Evolutionary conservation across 1,140 invertebrate genomes (phyloP).

Genomic region (Chironomus tepperi): DNA sequence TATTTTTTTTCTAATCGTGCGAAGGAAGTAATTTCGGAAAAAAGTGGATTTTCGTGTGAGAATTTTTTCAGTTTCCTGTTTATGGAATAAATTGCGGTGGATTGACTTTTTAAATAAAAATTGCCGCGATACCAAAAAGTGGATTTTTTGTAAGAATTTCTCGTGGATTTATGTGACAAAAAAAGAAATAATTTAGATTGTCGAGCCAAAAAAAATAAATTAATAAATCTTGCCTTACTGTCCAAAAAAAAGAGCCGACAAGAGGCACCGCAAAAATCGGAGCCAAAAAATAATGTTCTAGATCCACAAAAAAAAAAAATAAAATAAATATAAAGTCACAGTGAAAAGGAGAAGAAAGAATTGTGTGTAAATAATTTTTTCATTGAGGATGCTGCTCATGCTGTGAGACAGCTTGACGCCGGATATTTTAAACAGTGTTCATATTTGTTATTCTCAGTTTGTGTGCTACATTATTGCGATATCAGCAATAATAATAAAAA

Average conservation of each 20-base stretch:
- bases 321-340: not conserved
- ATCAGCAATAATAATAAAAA: too few relatives aligned
- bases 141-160: too few relatives aligned
- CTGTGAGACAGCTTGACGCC: constrained; percentile 23
- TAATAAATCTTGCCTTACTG: not conserved
- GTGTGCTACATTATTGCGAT: not conserved
- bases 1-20: not conserved
- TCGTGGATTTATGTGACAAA: not conserved
- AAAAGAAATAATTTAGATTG: not conserved
- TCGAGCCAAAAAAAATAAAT: not conserved
- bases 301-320: too few relatives aligned
- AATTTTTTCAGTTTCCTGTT: not conserved
- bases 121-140: too few relatives aligned
- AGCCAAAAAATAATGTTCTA: not conserved
- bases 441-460: constrained; percentile 18
- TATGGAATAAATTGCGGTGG: not conserved
- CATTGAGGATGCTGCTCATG: constrained; percentile 16
- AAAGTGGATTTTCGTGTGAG: not conserved
- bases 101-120: not conserved
- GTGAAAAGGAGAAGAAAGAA: not conserved
- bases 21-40: not conserved
- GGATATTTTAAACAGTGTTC: constrained; percentile 18
- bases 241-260: not conserved
- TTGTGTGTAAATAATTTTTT: constrained; percentile 23
- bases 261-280: not conserved